Conservation (phyloP, 2,797 vertebrate species). For the Clarias pachynema region DNA sequence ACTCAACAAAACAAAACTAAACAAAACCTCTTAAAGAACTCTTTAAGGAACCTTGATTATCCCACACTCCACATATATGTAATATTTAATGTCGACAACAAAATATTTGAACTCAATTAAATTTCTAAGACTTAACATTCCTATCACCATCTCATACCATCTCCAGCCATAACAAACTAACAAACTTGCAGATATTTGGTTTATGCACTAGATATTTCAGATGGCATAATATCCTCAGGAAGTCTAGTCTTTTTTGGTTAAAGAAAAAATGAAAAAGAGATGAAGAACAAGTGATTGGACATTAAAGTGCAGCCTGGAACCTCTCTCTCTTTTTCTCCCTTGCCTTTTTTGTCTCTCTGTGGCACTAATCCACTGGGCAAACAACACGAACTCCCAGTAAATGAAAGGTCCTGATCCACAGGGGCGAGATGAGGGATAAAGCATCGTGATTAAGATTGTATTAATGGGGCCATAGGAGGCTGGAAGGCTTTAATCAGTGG, state of each 20-base stretch:
- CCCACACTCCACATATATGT: too few species aligned
- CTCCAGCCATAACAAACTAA: not conserved
- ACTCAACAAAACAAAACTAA: not conserved
- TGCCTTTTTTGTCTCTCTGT: conserved; percentile 64
- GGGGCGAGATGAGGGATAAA: conserved; percentile 78
- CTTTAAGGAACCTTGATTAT: not conserved
- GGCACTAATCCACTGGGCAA: conserved; percentile 75
- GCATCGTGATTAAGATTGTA: conserved; percentile 84
- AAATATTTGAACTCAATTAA: too few species aligned
- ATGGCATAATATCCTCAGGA: not conserved
- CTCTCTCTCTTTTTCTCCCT: conserved; percentile 50
- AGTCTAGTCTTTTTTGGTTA: conserved; percentile 12
- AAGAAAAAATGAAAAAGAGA: conserved; percentile 29
- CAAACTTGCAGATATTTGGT: not conserved
- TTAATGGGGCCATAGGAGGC: conserved; percentile 82
- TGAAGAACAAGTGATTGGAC: conserved; percentile 44
- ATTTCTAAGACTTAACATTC: not conserved
- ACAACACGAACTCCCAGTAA: conserved; percentile 74
- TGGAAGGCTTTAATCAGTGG: conserved; percentile 86
- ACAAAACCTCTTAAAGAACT: not conserved
- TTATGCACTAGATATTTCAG: not conserved
- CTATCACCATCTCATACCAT: not conserved
- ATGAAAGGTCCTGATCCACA: conserved; percentile 80
- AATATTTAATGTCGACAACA: not conserved
- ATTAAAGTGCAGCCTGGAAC: conserved; percentile 57